Evolutionary conservation across 2,888 invertebrate species (phyloP), one percentile per base, ranked within the genome.

Genomic region (Tachina grossa): DNA sequence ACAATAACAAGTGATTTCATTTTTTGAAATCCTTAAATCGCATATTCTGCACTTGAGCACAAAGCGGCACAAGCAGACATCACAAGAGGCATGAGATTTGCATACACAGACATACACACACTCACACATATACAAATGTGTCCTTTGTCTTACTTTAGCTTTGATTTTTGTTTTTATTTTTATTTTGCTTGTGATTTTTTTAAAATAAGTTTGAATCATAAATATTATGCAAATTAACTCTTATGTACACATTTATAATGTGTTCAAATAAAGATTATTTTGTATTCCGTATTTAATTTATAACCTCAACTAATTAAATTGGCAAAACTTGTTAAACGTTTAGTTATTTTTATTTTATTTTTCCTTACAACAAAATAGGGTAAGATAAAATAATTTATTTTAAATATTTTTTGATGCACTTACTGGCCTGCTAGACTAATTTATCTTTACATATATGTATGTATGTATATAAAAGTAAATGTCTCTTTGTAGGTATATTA

Each of bases 181-280:
- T 74, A 53, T 11, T 76, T 61, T 43, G 16, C n/a, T 55, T 65
- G 22, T 45, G 49, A 55, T 78, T 68, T 49, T 51, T 22, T 68
- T 66, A 83, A 76, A 71, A 71, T 71, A 55, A 55, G 49, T 76
- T 63, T 77, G 81, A 63, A 65, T 65, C 59, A 68, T 49, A 51
- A 31, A 69, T 47, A 14, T 45, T 31, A 31, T 14, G 11, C 43
- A 45, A 22, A 39, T 16, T 11, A 61, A n/a, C 9, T 19, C 45
- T 41, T 51, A 51, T 41, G 10, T 65, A 51, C 45, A 47, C 1
- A 9, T 43, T 31, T 22, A 9, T 49, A 61, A 19, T 59, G 43
- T 10, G 22, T 47, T 66, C 16, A 19, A 51, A 10, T 16, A 71
- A 16, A 55, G 14, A 41, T 3, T 43, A 31, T 31, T 39, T 51